phyloP scores from a whole-genome alignment of 2,797 vertebrate genomes.

The Rhyacichthys aspro region DNA sequence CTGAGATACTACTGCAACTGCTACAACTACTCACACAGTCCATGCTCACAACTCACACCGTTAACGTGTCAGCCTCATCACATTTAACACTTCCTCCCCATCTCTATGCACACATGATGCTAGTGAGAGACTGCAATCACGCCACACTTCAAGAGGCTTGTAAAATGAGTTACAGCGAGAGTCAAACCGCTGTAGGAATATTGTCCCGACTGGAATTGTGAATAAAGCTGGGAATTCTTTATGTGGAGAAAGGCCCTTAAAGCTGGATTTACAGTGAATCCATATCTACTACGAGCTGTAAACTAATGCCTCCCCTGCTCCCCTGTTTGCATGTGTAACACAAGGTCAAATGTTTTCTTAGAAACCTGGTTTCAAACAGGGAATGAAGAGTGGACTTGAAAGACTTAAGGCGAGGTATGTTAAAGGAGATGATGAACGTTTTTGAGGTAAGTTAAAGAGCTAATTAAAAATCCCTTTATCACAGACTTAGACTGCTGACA shows the following conservation, averaged over 20 bases:
- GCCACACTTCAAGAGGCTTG: conserved; percentile 28
- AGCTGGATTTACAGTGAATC: conserved; percentile 19
- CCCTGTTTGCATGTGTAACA: conserved; percentile 25
- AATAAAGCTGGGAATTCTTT: conserved; percentile 54
- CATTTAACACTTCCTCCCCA: conserved; percentile 11
- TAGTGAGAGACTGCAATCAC: conserved; percentile 34
- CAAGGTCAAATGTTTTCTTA: neutral
- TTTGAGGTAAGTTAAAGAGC: no score
- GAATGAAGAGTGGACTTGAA: no score
- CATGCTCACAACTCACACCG: conserved; percentile 3
- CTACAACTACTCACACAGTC: conserved; percentile 7
- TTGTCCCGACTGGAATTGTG: conserved; percentile 31
- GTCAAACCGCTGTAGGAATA: conserved; percentile 60
- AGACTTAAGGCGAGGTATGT: no score
- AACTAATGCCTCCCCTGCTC: conserved; percentile 21
- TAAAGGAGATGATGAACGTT: no score
- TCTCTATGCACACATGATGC: conserved; percentile 20
- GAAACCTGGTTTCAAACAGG: no score
- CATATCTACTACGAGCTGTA: conserved; percentile 19
- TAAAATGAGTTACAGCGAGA: conserved; percentile 43
- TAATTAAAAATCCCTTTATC: no score
- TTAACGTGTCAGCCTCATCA: conserved; percentile 16
- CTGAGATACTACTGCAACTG: neutral
- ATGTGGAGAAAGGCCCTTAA: conserved; percentile 37
- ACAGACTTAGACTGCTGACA: no score